Conservation (phyloP, 2,797 vertebrate species). For the Cyprinodon diabolis region DNA sequence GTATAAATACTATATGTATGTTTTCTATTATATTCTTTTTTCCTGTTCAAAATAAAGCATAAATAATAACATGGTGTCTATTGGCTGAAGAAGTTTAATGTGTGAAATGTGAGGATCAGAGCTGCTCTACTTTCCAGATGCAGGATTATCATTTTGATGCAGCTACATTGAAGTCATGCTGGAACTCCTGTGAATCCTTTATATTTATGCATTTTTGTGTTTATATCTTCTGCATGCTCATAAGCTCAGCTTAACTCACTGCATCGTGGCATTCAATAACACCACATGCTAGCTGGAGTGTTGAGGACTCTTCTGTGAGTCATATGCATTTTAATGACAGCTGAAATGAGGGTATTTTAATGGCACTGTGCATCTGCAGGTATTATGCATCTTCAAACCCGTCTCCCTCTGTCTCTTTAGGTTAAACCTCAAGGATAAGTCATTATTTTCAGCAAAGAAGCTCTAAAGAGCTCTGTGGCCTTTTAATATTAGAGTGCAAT, state of each 20-base stretch:
- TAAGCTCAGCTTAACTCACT: constrained; percentile 32
- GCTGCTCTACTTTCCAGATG: neutral
- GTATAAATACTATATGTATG: too few relatives aligned
- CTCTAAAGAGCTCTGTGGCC: constrained; percentile 43
- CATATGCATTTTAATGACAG: constrained; percentile 40
- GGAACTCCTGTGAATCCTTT: constrained; percentile 36
- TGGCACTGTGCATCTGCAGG: constrained; percentile 35
- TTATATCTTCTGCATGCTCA: constrained; percentile 28
- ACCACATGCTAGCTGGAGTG: constrained; percentile 11
- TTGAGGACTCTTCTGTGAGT: constrained; percentile 28
- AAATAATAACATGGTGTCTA: neutral
- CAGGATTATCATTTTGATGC: constrained; percentile 14
- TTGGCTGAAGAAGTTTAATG: constrained; percentile 9
- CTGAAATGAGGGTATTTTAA: constrained; percentile 44
- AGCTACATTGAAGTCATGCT: constrained; percentile 17
- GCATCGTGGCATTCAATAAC: constrained; percentile 43
- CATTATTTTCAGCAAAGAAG: constrained; percentile 56
- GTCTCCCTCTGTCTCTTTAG: constrained; percentile 30
- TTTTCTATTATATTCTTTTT: too few relatives aligned
- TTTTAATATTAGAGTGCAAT: constrained; percentile 65
- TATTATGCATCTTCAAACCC: constrained; percentile 33
- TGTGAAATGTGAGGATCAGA: constrained; percentile 7
- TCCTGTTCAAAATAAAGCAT: too few relatives aligned
- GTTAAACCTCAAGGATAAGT: constrained; percentile 42
- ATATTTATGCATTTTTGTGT: constrained; percentile 32